Base-by-base conservation (phyloP, 2,797 vertebrate species). In the Caiman crocodilus region DNA sequence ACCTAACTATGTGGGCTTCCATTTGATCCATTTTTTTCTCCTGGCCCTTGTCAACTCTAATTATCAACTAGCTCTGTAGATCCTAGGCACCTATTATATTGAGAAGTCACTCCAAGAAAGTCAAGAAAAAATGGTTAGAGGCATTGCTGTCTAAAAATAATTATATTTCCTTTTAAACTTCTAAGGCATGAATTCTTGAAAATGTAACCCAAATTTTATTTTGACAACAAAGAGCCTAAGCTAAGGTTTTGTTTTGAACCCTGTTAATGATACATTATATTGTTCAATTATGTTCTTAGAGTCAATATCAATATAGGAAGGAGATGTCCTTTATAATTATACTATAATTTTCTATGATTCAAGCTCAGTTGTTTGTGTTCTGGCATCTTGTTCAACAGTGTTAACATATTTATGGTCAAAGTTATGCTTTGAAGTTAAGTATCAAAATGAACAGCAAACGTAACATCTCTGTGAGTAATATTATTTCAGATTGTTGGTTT, bases 371-470 rank as follows among this genome's bases (percentile, higher is more conserved):
- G 16, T 83, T 83, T 93, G 15, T 82, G 85, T 91, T 94, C 67
- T 73, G 6, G 32, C 42, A 81, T 88, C 75, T 92, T 76, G 69
- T 79, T 88, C 71, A 59, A 74, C 11, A 74, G 60, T 26, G 20
- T 90, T 86, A 90, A 85, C 80, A 85, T 85, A 74, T 88, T 95
- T 96, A 84, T 90, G 25, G 75, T 85, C 84, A 79, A 25, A 92
- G 55, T 57, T 95, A 71, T 35, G 87, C 86, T 95, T 93, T 95
- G 84, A 96, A 93, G 59, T 21, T 94, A 67, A 92, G 93, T 84
- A 90, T 59, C 50, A 87, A 76, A 82, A 85, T 84, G 84, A 89
- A 90, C 56, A 90, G 60, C 60, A 82, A 85, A 77, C 42, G 15
- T 57, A 96, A 75, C 63, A 88, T 75, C 50, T 90, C 74, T 76